phyloP scores from a whole-genome alignment of 2,888 invertebrate genomes.

The Idaea biselata region DNA sequence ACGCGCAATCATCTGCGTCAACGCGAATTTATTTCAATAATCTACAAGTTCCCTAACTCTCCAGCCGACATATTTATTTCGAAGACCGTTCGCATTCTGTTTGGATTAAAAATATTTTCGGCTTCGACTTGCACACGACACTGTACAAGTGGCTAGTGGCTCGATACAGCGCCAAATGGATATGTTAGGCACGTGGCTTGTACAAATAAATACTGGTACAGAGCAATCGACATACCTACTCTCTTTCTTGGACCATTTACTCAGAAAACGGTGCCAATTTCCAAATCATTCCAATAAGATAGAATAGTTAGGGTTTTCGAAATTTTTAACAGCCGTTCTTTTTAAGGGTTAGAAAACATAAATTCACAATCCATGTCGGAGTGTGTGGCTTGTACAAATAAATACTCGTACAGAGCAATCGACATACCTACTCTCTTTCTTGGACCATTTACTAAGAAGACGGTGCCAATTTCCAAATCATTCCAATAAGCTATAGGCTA shows the following conservation, averaged over 20 bases:
- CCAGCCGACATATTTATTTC: conserved; percentile 75
- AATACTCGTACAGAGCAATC: neutral
- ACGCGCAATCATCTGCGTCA: neutral
- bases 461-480: too few relatives aligned
- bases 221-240: neutral
- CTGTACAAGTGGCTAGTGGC: conserved; percentile 43
- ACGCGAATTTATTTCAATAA: conserved; percentile 11
- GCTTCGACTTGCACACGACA: conserved; percentile 78
- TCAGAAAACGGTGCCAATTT: too few relatives aligned
- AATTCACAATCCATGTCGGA: too few relatives aligned
- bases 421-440: neutral
- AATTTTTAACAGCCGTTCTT: too few relatives aligned
- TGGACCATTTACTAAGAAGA: too few relatives aligned
- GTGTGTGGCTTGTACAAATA: conserved; percentile 18
- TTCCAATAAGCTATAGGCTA: too few relatives aligned
- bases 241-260: too few relatives aligned
- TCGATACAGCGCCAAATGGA: conserved; percentile 25
- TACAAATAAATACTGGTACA: conserved; percentile 12
- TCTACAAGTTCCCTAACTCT: conserved; percentile 48
- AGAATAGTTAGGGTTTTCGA: too few relatives aligned
- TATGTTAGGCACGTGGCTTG: conserved; percentile 15
- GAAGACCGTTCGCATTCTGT: conserved; percentile 70
- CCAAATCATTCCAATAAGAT: too few relatives aligned
- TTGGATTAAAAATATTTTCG: conserved; percentile 79
- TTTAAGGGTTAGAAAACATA: too few relatives aligned